Percentiles rank a stretch among this genome's conserved stretches.
phyloP scores from a whole-genome alignment of 2,113 vertebrate species.

The Cettia cetti region DNA sequence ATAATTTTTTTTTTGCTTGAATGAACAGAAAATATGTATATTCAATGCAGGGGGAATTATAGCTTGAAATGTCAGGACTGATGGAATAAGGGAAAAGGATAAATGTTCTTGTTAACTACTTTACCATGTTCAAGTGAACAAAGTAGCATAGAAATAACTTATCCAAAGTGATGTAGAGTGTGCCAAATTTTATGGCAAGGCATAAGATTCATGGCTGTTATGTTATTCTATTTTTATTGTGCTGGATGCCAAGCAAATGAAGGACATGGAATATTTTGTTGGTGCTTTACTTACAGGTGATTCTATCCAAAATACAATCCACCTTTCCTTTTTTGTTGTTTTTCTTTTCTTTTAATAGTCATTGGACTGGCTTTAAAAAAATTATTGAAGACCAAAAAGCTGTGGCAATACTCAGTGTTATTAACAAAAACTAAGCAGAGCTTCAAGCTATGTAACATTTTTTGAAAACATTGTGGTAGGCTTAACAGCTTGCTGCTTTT shows the following conservation, averaged over 20 bases:
- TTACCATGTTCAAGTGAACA: conserved; percentile 42
- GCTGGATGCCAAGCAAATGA: background rate
- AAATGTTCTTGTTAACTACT: conserved; percentile 52
- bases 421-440: background rate
- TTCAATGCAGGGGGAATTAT: conserved; percentile 18
- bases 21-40: conserved; percentile 31
- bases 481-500: background rate
- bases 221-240: conserved; percentile 22
- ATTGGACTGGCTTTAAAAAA: background rate
- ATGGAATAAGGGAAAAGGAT: conserved; percentile 34
- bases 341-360: background rate
- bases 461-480: background rate
- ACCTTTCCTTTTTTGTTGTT: background rate
- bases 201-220: background rate
- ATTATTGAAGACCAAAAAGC: background rate
- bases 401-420: background rate
- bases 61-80: conserved; percentile 31
- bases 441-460: background rate
- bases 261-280: background rate
- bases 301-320: background rate
- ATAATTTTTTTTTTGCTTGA: background rate
- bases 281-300: background rate
- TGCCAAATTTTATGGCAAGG: conserved; percentile 29
- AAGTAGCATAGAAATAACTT: conserved; percentile 43
- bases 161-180: background rate